A percentile compares a stretch with the other conserved stretches of the same genome.
These are phyloP conservation scores for Meles meles DNA, from an alignment of 2,113 vertebrate species.

Conservation along the genomic window DNA sequence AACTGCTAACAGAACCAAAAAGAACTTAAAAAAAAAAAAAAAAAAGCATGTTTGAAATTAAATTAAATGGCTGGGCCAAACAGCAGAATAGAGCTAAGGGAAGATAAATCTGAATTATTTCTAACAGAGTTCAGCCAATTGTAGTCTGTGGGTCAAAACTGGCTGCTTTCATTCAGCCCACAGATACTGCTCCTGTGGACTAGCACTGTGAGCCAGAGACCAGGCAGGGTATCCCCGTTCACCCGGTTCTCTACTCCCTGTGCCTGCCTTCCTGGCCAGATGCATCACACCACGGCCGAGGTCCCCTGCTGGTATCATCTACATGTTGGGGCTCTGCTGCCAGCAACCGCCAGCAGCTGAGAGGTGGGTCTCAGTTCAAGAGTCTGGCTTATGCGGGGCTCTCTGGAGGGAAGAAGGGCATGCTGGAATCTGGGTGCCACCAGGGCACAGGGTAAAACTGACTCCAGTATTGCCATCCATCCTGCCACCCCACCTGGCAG, in stretches of 20 bases:
- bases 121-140: not conserved
- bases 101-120: slow-evolving; percentile 7
- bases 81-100: not conserved
- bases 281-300: not conserved
- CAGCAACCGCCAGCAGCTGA: not conserved
- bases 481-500: not conserved
- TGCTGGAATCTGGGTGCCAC: not conserved
- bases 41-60: not conserved
- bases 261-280: not conserved
- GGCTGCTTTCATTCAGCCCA: not conserved
- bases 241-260: not conserved
- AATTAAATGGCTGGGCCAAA: not conserved
- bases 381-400: not conserved
- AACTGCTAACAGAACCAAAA: not conserved
- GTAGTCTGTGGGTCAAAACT: not conserved
- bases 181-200: not conserved
- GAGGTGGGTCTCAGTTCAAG: not conserved
- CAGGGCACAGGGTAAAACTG: not conserved
- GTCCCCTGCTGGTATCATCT: not conserved
- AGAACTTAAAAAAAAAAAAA: slow-evolving; percentile 32
- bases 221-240: not conserved
- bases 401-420: not conserved
- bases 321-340: not conserved
- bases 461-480: not conserved
- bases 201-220: not conserved